A percentile compares a stretch with the other conserved stretches of the same genome.
Conservation (phyloP, 1,140 invertebrate genomes). For the Heterodera carotae region DNA sequence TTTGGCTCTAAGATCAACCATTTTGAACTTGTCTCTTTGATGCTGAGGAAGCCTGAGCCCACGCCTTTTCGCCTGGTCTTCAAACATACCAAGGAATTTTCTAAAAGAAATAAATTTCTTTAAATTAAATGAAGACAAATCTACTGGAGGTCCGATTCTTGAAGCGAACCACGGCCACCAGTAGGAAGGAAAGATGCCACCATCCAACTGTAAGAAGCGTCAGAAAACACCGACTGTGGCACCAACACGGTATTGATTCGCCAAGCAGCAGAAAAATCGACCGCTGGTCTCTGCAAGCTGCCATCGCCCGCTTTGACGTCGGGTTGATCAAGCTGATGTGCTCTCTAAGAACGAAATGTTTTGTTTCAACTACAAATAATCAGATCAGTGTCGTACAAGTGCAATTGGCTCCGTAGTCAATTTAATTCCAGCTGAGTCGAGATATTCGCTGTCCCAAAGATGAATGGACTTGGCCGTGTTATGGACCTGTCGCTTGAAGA, state of each 20-base stretch:
- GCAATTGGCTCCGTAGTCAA: neutral
- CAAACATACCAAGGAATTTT: neutral
- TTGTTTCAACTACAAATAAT: neutral
- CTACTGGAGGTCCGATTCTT: neutral
- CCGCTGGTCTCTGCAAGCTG: neutral
- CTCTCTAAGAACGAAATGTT: neutral
- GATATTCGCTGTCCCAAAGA: slow-evolving; percentile 24
- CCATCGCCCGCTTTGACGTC: slow-evolving; percentile 20
- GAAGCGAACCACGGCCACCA: neutral
- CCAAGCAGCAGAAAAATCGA: slow-evolving; percentile 10
- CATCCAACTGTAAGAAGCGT: slow-evolving; percentile 17
- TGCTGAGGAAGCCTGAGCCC: neutral
- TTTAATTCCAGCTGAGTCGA: slow-evolving; percentile 4
- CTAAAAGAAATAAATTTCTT: neutral
- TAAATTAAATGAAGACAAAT: neutral
- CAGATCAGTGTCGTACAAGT: slow-evolving; percentile 1
- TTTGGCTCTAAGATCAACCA: neutral
- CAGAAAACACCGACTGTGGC: slow-evolving; percentile 8
- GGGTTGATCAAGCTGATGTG: slow-evolving; percentile 14
- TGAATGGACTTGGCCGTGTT: slow-evolving; percentile 14
- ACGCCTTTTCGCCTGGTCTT: slow-evolving; percentile 1
- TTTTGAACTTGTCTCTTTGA: neutral
- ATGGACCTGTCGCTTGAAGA: slow-evolving; percentile 18
- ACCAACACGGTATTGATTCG: neutral
- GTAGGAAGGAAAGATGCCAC: neutral